Evolutionary conservation across 1,140 invertebrate genomes (phyloP), one percentile per base, ranked within the genome.

Genomic region (Andricus grossulariae): DNA sequence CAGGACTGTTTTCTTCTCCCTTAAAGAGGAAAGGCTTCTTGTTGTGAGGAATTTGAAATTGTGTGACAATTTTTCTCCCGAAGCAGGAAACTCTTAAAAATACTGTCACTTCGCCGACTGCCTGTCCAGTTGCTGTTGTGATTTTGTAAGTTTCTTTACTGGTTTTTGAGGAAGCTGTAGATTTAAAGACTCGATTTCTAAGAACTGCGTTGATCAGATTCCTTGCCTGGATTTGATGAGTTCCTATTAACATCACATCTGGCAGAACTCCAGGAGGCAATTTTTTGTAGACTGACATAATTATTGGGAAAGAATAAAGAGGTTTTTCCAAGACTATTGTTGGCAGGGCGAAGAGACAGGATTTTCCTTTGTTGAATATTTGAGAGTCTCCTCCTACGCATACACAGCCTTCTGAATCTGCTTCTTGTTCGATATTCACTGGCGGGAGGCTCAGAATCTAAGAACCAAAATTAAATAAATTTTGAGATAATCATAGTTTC

Each of bases 1-100:
- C 76, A 0, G 88, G 84, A 72, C 85, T 84, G 7, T 87, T 76
- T 0, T 81, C 78, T 0, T 57, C 25, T 0, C 89, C 86, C 76
- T 92, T 91, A 74, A 92, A 92, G 0, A 91, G 76, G 74, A 89
- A 92, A 0, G 87, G 84, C 77, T 89, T 88, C 32, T 84, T 83
- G 50, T 91, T 88, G 39, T 84, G 79, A 0, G 90, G 88, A 11
- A 90, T 82, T 88, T 94, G 93, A 83, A 95, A 95, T 81, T 93
- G 93, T 3, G 94, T 95, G 6, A 94, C 90, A 49, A 95, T 94
- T 76, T 94, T 89, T 81, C 93, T 93, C 15, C 94, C 94, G 78
- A 95, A 94, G 81, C 93, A 94, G 11, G 94, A 94, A 82, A 93
- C 92, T 12, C 94, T 87, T 8, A 93, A 85, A 89, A 92, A 93